Evolutionary conservation across 2,797 vertebrate genomes (phyloP), one percentile per base, ranked within the genome.

Genomic region (Peromyscus eremicus): DNA sequence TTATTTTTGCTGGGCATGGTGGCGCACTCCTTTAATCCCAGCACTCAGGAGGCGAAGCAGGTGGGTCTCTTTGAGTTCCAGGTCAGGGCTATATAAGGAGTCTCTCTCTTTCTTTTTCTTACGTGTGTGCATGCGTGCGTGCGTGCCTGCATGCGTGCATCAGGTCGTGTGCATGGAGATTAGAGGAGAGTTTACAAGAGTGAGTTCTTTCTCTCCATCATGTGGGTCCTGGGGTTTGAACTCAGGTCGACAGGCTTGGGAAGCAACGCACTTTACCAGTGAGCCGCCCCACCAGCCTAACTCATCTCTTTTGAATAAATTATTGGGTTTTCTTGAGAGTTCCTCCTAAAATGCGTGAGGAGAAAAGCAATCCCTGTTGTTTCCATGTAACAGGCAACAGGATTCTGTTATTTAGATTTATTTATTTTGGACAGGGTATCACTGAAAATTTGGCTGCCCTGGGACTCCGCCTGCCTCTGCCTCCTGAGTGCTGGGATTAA

Each of bases 261-360:
- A 37, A 70, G 64, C 64, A 37, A 37, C 43, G 21, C 21, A 34
- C 21, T 23, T 34, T 25, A 2, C 21, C 21, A 0, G 12, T 10
- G 32, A 52, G 66, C 6, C 5, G 14, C 7, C 32, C 4, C 46
- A 17, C 46, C 60, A 66, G 40, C 82, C 34, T 27, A 91, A n/a
- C 87, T 92, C 64, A 37, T 21, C 68, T 84, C 68, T 92, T 83
- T 55, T 19, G 64, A 83, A 46, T 34, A 66, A 17, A 43, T 91
- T 40, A 9, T 76, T 29, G 71, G 23, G 32, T 49, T 75, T 82
- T 90, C 81, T 85, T 82, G 52, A 12, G 43, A 2, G 84, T 80
- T 92, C 93, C 21, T 88, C 70, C 85, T 79, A 5, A 83, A 92
- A 29, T 0, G 1, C 57, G 32, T 55, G 37, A 64, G 29, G 13